Conservation (phyloP, 2,797 vertebrate species). For the Gastrophryne carolinensis region DNA sequence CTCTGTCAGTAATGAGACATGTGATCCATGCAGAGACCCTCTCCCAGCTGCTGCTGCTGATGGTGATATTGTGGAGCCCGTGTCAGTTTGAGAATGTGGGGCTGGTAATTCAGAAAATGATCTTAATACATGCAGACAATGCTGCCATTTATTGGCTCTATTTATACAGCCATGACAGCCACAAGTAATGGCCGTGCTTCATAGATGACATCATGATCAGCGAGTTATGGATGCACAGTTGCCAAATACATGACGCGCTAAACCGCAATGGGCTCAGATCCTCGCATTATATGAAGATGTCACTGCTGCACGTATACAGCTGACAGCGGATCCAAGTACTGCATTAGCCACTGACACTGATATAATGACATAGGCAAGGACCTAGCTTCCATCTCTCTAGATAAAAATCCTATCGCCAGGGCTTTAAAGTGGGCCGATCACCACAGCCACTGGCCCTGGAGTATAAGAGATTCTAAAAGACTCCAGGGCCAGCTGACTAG, state of each 20-base stretch:
- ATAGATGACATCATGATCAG: conserved; percentile 15
- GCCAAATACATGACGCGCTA: conserved; percentile 1
- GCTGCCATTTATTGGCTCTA: background rate
- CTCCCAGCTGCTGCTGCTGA: conserved; percentile 41
- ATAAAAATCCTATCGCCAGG: too few relatives aligned
- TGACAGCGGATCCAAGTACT: background rate
- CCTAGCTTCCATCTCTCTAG: too few relatives aligned
- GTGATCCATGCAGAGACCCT: background rate
- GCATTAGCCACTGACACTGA: background rate
- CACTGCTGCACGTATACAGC: background rate
- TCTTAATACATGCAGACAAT: conserved; percentile 15
- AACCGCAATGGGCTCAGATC: background rate
- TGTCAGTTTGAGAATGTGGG: conserved; percentile 16
- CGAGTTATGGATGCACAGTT: background rate
- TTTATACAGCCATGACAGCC: conserved; percentile 7
- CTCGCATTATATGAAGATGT: background rate
- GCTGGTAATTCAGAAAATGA: conserved; percentile 14
- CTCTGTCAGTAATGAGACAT: conserved; percentile 18
- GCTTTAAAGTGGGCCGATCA: too few relatives aligned
- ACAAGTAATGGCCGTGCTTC: conserved; percentile 6
- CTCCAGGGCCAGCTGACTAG: too few relatives aligned
- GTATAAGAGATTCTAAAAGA: too few relatives aligned
- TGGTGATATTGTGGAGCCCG: background rate
- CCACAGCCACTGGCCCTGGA: too few relatives aligned
- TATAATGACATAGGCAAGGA: too few relatives aligned